Conservation (phyloP, 2,797 vertebrate genomes). For the Epinephelus coioides region DNA sequence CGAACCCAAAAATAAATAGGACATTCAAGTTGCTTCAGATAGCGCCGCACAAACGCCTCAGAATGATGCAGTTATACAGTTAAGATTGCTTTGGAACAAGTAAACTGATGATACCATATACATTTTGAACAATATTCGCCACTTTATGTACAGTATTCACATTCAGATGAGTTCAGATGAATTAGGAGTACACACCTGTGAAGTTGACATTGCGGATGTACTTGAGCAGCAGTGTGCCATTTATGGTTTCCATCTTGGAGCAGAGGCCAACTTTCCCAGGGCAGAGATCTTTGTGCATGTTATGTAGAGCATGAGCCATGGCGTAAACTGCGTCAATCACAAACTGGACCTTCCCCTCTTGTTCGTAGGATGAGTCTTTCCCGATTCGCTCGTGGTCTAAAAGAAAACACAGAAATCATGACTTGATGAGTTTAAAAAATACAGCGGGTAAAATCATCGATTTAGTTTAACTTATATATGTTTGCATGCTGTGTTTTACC, state of each 20-base stretch:
- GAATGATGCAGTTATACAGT: not conserved
- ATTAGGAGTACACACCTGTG: conserved; percentile 87
- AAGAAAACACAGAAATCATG: conserved; percentile 16
- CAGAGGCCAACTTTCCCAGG: conserved; percentile 93
- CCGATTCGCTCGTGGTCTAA: conserved; percentile 95
- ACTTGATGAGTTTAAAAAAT: not conserved
- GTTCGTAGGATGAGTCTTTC: conserved; percentile 93
- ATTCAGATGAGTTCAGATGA: not conserved
- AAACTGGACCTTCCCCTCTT: conserved; percentile 97
- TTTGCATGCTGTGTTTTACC: not conserved
- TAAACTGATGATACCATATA: not conserved
- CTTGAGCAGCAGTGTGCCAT: conserved; percentile 93
- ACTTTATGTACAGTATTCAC: not conserved
- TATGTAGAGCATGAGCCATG: conserved; percentile 95
- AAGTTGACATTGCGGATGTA: conserved; percentile 96
- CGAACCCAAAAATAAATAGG: conserved; percentile 44
- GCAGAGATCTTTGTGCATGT: conserved; percentile 94
- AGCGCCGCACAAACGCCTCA: conserved; percentile 7
- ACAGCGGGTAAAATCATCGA: not conserved
- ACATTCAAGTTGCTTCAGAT: not conserved
- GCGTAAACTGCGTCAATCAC: conserved; percentile 95
- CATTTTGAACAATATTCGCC: too few species aligned
- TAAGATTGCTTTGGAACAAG: not conserved
- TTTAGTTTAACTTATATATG: not conserved
- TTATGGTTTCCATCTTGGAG: conserved; percentile 92